Evolutionary conservation across 2,113 vertebrate species (phyloP).

Genomic region (Xenus cinereus): DNA sequence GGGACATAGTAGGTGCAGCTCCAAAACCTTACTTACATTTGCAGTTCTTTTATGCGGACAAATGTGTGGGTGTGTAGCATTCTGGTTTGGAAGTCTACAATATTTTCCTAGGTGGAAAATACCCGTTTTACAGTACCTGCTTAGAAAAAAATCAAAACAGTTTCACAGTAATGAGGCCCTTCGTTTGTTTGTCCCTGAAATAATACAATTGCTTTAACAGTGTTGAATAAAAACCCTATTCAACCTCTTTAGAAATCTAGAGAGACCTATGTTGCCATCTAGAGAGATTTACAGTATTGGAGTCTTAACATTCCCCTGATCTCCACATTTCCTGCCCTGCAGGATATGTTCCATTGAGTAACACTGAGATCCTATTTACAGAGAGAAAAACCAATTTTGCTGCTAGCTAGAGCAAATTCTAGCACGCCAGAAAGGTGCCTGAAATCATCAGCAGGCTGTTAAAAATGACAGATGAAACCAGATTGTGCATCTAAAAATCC

Average conservation of each 20-base stretch:
- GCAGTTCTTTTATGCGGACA: not conserved
- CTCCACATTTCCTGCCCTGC: conserved; percentile 19
- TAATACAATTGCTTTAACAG: not conserved
- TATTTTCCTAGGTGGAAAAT: conserved; percentile 39
- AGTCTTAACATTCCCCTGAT: not conserved
- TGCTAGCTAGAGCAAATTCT: conserved; percentile 39
- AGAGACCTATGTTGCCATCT: not conserved
- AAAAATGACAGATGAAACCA: conserved; percentile 51
- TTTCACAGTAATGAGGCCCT: conserved; percentile 65
- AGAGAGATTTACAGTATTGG: conserved; percentile 5
- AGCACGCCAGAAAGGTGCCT: not conserved
- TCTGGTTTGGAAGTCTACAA: not conserved
- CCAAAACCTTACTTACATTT: not conserved
- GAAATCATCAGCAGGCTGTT: conserved; percentile 40
- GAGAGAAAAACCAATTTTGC: not conserved
- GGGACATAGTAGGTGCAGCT: not conserved
- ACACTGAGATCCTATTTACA: conserved; percentile 26
- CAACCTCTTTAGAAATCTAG: not conserved
- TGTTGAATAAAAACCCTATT: not conserved
- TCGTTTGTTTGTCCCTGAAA: conserved; percentile 39
- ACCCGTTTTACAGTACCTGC: conserved; percentile 57
- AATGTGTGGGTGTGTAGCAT: not conserved
- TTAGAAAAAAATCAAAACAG: conserved; percentile 16
- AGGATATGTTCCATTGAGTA: conserved; percentile 12
- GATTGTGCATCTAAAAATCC: conserved; percentile 35